These are phyloP conservation scores for Drepanosiphum platanoidis DNA, from an alignment of 2,888 invertebrate genomes.

Conservation along the genomic window DNA sequence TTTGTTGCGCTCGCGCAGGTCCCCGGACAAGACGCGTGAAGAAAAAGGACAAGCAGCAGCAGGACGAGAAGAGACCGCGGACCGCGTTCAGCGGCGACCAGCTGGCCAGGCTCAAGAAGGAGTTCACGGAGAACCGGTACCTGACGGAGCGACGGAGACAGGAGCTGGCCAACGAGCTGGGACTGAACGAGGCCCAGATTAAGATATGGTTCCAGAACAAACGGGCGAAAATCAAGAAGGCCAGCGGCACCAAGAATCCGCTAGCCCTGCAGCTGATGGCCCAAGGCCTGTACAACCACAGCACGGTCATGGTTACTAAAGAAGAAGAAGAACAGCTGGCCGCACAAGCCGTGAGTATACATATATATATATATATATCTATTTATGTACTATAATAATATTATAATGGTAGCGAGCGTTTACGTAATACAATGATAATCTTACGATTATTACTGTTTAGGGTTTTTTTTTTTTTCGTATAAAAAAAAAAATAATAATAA, in stretches of 20 bases:
- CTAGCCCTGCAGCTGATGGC: constrained; percentile 92
- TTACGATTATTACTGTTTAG: too few species aligned
- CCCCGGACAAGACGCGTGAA: constrained; percentile 71
- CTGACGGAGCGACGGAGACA: constrained; percentile 91
- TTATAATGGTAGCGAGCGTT: too few species aligned
- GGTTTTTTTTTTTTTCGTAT: too few species aligned
- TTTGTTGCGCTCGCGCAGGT: constrained; percentile 68
- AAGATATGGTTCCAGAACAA: constrained; percentile 99
- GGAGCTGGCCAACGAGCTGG: constrained; percentile 88
- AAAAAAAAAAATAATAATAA: too few species aligned
- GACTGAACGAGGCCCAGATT: constrained; percentile 95
- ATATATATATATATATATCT: neutral
- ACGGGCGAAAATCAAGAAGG: constrained; percentile 95
- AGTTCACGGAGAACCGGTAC: constrained; percentile 92
- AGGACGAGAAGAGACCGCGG: constrained; percentile 86
- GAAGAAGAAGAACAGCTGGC: constrained; percentile 75
- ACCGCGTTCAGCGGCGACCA: constrained; percentile 97
- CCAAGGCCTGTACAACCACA: constrained; percentile 92
- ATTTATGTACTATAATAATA: too few species aligned
- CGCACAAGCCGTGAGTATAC: neutral
- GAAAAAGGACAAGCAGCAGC: constrained; percentile 69
- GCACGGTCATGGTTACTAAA: constrained; percentile 80
- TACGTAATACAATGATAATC: too few species aligned
- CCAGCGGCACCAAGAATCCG: constrained; percentile 84
- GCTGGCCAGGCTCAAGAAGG: constrained; percentile 87